A percentile compares a stretch with the other conserved stretches of the same genome.
phyloP scores from a whole-genome alignment of 2,888 invertebrate genomes.

The Phrixothrix hirtus region DNA sequence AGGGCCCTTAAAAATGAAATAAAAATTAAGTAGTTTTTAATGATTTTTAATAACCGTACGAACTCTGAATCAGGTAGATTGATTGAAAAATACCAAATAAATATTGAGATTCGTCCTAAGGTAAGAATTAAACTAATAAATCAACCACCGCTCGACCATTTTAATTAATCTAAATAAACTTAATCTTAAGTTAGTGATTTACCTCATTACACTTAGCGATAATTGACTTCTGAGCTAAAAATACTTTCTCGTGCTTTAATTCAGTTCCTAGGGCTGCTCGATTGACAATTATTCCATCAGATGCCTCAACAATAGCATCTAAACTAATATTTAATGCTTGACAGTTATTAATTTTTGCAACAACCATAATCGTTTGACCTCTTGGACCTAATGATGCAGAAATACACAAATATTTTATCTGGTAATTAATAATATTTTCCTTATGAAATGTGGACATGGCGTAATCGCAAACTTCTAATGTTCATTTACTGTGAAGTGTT shows the following conservation, averaged over 20 bases:
- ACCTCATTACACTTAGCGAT: slow-evolving; percentile 90
- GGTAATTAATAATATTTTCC: too few relatives aligned
- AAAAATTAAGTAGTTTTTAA: too few relatives aligned
- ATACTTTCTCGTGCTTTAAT: slow-evolving; percentile 96
- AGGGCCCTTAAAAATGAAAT: too few relatives aligned
- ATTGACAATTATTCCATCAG: slow-evolving; percentile 99
- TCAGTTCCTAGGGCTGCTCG: slow-evolving; percentile 97
- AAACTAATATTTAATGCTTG: slow-evolving; percentile 94
- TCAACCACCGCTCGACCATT: too few relatives aligned
- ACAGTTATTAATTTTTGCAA: slow-evolving; percentile 99
- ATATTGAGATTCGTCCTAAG: too few relatives aligned
- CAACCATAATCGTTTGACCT: slow-evolving; percentile 91
- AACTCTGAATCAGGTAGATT: too few relatives aligned
- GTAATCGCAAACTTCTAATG: neutral
- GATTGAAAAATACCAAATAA: too few relatives aligned
- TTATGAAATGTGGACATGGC: neutral
- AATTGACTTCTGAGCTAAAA: slow-evolving; percentile 97
- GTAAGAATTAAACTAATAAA: too few relatives aligned
- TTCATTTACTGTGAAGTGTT: too few relatives aligned
- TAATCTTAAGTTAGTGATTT: neutral
- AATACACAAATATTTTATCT: neutral
- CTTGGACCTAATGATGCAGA: slow-evolving; percentile 69
- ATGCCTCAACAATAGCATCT: slow-evolving; percentile 88
- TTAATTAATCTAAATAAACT: too few relatives aligned
- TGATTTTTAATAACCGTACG: too few relatives aligned